phyloP scores from a whole-genome alignment of 2,888 invertebrate genomes.

The Apamea epomidion region DNA sequence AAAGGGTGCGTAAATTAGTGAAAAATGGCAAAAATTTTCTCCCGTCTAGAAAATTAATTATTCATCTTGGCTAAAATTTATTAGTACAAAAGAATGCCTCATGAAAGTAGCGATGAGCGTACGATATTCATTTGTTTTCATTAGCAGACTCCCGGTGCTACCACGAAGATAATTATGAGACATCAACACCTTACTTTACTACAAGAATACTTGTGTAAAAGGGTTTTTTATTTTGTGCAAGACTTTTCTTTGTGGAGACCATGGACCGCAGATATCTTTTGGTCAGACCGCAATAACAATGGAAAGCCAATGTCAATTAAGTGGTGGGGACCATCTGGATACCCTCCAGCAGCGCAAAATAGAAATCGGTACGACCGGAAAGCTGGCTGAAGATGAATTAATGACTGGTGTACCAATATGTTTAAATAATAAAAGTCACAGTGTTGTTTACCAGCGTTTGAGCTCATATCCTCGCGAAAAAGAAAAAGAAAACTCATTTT shows the following conservation, averaged over 20 bases:
- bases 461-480: neutral
- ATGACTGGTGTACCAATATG: neutral
- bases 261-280: neutral
- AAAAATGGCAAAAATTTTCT: constrained; percentile 49
- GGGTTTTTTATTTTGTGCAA: neutral
- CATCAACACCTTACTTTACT: constrained; percentile 1
- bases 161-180: constrained; percentile 26
- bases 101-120: constrained; percentile 70
- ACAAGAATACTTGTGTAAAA: neutral
- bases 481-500: neutral
- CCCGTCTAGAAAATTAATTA: constrained; percentile 61
- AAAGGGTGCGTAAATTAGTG: constrained; percentile 35
- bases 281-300: too few species aligned
- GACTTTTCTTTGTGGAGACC: neutral
- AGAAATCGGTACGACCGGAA: neutral
- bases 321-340: neutral
- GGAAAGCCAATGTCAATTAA: neutral
- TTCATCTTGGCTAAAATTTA: constrained; percentile 69
- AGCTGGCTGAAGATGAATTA: neutral
- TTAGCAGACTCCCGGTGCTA: constrained; percentile 66
- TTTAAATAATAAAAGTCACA: neutral
- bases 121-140: constrained; percentile 79
- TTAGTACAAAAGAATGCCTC: constrained; percentile 73
- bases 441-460: neutral
- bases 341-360: neutral